Percentiles rank a stretch among this genome's conserved stretches.
Conservation (phyloP, 2,797 vertebrate genomes). For the Nyctalus aviator region DNA sequence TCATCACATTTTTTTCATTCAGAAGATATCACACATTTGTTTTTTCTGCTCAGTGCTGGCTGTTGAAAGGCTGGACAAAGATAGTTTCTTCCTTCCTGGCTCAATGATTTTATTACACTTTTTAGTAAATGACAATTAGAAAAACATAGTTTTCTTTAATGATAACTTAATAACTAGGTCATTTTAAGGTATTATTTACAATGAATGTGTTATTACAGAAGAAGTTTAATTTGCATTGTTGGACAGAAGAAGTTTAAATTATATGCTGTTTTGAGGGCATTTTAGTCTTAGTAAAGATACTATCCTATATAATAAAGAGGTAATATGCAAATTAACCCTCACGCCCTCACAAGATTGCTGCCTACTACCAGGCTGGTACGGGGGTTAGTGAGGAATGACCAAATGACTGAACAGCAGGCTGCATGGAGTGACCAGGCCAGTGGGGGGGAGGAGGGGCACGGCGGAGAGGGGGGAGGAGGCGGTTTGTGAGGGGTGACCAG, state of each 20-base stretch:
- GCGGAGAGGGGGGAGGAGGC: too few species aligned
- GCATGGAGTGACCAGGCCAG: too few species aligned
- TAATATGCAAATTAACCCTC: too few species aligned
- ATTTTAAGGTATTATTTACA: background rate
- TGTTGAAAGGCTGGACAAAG: conserved; percentile 3
- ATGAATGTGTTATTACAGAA: background rate
- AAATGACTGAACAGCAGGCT: too few species aligned
- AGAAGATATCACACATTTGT: background rate
- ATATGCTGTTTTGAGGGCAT: background rate
- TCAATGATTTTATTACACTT: conserved; percentile 49
- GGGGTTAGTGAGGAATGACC: too few species aligned
- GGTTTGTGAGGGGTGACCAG: too few species aligned
- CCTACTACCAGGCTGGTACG: too few species aligned
- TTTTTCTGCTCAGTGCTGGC: background rate
- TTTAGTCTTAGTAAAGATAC: conserved; percentile 45
- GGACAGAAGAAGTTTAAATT: conserved; percentile 13
- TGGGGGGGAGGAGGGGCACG: too few species aligned
- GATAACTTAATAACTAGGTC: background rate
- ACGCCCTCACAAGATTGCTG: too few species aligned
- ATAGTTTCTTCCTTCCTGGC: background rate
- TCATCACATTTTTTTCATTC: conserved; percentile 9
- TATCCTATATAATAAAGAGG: background rate
- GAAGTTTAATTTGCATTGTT: background rate
- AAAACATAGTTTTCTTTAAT: conserved; percentile 25
- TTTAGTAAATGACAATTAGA: background rate